Evolutionary conservation across 2,797 vertebrate species (phyloP), one percentile per base, ranked within the genome.

Genomic region (Pseudochirops corinnae): DNA sequence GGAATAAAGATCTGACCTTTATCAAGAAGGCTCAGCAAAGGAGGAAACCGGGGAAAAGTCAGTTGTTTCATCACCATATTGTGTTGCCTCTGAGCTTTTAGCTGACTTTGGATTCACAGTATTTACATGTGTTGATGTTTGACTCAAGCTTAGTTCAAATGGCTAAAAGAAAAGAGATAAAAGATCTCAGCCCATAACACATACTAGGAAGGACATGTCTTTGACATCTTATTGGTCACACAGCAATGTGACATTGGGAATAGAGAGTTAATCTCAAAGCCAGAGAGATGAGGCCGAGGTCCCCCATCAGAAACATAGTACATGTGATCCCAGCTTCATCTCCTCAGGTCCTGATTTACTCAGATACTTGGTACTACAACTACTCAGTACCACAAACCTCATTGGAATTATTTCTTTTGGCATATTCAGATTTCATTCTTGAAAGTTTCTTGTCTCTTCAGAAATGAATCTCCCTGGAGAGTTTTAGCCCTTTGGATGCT

Each of bases 1-100:
- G 56, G 33, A 92, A 39, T 95, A 96, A 97, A 92, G n/a, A 92
- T 96, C 97, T 92, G 92, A 58, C 82, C 82, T 93, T 95, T 97
- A 92, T 92, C 56, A 82, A 91, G 91, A 98, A 97, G 24, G 21
- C 55, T 97, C 50, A 56, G 95, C 95, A 94, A 52, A 33, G 67
- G 13, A 33, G 74, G n/a, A 94, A 97, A 93, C 91, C 93, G 82
- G 28, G 92, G 13, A 10, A 31, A 10, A 93, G 93, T 92, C 98
- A 97, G 82, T 62, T 96, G 95, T 26, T 31, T 95, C 26, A 0
- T 33, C 56, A 96, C 92, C 93, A 96, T 94, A 94, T 97, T 96
- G 82, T 91, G 12, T 74, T 56, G 1, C 16, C 57, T 96, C 62
- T 96, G 92, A 18, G 67, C 55, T 39, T 97, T 97, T 93, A 91